Evolutionary conservation across 2,888 invertebrate species (phyloP).

Genomic region (Rapana venosa): DNA sequence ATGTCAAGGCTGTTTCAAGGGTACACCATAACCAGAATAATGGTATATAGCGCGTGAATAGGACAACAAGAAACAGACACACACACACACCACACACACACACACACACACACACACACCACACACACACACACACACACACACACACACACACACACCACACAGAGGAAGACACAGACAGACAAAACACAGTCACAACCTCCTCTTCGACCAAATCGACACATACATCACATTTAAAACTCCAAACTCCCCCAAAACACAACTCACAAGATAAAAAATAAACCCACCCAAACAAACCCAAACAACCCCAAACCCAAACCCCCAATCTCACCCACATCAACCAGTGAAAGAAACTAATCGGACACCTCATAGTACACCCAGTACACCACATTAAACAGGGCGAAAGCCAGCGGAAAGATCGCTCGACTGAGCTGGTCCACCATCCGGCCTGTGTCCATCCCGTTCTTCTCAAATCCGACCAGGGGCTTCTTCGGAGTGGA

Average conservation of each 20-base stretch:
- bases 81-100: too few species aligned
- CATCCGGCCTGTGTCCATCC: conserved; percentile 34
- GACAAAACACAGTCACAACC: not conserved
- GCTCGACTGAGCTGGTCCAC: conserved; percentile 54
- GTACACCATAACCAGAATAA: too few species aligned
- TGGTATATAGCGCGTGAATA: too few species aligned
- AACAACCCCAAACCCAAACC: not conserved
- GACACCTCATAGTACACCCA: conserved; percentile 51
- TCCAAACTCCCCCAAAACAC: not conserved
- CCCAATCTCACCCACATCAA: not conserved
- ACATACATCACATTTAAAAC: not conserved
- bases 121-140: not conserved
- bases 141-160: conserved; percentile 13
- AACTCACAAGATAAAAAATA: too few species aligned
- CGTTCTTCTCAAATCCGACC: not conserved
- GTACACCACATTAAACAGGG: conserved; percentile 53
- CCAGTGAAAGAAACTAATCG: too few species aligned
- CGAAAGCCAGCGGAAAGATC: conserved; percentile 51
- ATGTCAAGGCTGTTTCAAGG: too few species aligned
- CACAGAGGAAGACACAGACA: too few species aligned
- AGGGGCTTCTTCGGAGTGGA: not conserved
- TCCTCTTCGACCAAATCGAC: not conserved
- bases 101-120: too few species aligned
- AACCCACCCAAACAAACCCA: too few species aligned
- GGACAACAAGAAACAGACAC: too few species aligned